Base-by-base conservation (phyloP, 2,797 vertebrate species). In the Ceryle rudis region DNA sequence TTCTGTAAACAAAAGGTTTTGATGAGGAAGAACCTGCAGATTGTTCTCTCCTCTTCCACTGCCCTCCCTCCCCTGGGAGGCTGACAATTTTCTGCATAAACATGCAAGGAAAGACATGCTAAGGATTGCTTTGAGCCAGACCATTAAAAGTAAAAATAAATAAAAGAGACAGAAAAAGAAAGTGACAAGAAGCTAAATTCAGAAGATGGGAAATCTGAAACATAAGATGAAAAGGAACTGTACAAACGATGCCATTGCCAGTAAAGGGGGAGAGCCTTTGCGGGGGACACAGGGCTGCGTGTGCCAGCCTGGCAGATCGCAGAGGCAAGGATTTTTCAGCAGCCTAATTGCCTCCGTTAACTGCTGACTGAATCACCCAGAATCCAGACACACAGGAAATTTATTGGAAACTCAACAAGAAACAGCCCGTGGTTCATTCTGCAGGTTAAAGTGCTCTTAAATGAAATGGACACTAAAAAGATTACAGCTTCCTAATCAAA, bases 281-380 rank as follows among this genome's bases (percentile, higher is more conserved):
- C 66, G 94, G 91, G 71, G 69, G 74, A 60, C 62, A 57, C 10
- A 39, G 18, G 65, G 41, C 58, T 19, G 1, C 19, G 11, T 61
- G 78, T 29, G 87, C 83, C 94, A 97, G 91, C 60, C 92, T 93
- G 85, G 88, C 86, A 93, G 60, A 95, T 87, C 89, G 79, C 89
- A 91, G 94, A 61, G 25, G 35, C 85, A 71, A 95, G 87, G 42
- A 94, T 88, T 70, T 85, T 72, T 52, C 85, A 62, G 90, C 7
- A 1, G 67, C 70, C 74, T 95, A 64, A 97, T 72, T 86, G 81
- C 80, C 74, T 82, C 90, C 33, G 31, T 89, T 55, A 85, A 80
- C 91, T 84, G 84, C 35, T 44, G 67, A 81, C 77, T 44, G 90
- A 93, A 85, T 58, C 81, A 94, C 57, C 33, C 86, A 93, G 85